Base-by-base conservation (phyloP, 1,140 invertebrate genomes). In the Stegodyphus mimosarum region DNA sequence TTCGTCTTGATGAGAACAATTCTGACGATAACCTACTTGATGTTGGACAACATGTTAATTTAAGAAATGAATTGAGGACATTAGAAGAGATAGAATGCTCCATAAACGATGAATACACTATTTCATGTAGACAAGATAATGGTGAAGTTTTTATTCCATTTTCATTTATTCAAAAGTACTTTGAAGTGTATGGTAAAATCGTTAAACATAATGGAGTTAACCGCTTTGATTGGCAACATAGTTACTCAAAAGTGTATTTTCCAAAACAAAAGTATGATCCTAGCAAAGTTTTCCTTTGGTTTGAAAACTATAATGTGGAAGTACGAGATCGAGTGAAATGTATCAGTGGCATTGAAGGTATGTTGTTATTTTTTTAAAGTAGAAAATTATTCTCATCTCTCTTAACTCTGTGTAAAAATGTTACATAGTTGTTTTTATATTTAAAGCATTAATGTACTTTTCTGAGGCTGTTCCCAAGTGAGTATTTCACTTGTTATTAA, bases 261-360 rank as follows among this genome's bases (percentile, higher is more conserved):
- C 96, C 96, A 0, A 95, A 95, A 89, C 93, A 94, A 18, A 95
- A 94, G 88, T 99, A 99, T 90, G 94, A 97, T 89, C 94, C 97
- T 0, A 93, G 93, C 15, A 96, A 96, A 13, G 94, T 96, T 0
- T 99, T 97, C 90, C 96, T 98, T 91, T 97, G 97, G 87, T 99
- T 99, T 92, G 96, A 98, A 89, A 97, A 98, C 90, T 99, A 99
- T 90, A 98, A 98, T 91, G 98, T 99, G 0, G 98, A 99, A 91
- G 95, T 95, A 0, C 92, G 98, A 63, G 97, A 99, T 88, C 91
- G 98, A 71, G 98, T 99, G 0, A 98, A 98, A 91, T 99, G 97
- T 90, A 94, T 99, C 87, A 97, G 95, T 90, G 97, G 95, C 0
- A 94, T 93, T 13, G 95, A 98, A 89, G 96, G 93, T 92, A 90